Evolutionary conservation across 2,888 invertebrate species (phyloP), one percentile per base, ranked within the genome.

Genomic region (Boloria euphrosyne): DNA sequence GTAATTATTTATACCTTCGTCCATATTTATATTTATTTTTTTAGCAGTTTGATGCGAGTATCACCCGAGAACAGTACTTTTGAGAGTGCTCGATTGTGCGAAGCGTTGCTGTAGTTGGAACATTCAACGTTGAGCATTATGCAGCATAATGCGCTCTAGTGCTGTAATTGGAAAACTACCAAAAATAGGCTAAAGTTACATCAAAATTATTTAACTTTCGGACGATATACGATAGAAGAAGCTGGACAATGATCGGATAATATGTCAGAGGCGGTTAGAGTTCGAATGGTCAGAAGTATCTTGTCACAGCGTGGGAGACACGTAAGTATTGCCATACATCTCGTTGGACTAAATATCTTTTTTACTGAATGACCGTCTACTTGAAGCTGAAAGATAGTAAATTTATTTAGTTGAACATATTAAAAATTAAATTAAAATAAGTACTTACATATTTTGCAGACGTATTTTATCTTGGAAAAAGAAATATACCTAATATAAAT

Each of bases 291-390:
- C 4, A 88, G 72, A 2, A 84, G 69, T 0, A 86, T 54, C 47
- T 74, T 80, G 2, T 81, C 79, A 7, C 64, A 68, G 50, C 77
- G 77, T 0, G 85, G 85, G 3, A 85, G 72, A 58, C 82, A 82
- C 0, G 80, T 83, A 14, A 87, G 75, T 2, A 84, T 80, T 0
- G 84, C 83, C 75, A 84, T 79, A 27, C 77, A 76, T 2, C 78
- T 75, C 0, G 74, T 69, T 0, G 85, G 81, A 51, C 75, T 80
- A 3, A 80, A 69, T 13, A 84, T 80, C 68, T 80, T 84, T 70
- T 86, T 78, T 0, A 85, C 80, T 0, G 80, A 66, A 4, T 78
- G 75, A 0, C 84, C 87, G 55, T 86, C 83, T 4, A 86, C 78
- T 51, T 83, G 72, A n/a, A 87, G 62, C 89, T 88, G 76, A 18